phyloP scores from a whole-genome alignment of 2,113 vertebrate species.

The Willisornis vidua region DNA sequence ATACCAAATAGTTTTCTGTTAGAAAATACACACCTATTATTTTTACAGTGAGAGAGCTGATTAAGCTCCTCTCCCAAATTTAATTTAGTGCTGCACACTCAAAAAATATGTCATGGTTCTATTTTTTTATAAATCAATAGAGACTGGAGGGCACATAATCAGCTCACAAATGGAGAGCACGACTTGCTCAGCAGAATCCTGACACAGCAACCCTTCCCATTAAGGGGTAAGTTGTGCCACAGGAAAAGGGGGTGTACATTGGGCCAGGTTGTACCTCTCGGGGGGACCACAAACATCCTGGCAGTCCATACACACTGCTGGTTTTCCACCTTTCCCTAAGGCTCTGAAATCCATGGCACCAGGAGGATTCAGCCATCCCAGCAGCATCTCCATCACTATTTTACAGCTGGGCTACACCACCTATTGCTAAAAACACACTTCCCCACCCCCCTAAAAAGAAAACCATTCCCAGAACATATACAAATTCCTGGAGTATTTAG shows the following conservation, averaged over 20 bases:
- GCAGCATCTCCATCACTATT: neutral
- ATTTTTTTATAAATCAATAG: neutral
- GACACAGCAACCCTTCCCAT: neutral
- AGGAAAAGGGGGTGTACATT: neutral
- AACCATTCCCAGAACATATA: neutral
- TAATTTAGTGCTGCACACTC: neutral
- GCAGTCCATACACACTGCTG: accelerated
- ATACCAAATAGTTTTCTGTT: neutral
- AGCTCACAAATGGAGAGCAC: neutral
- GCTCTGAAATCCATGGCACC: neutral
- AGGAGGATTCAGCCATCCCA: neutral
- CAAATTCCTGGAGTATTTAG: neutral
- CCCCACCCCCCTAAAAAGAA: accelerated
- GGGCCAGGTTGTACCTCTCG: neutral
- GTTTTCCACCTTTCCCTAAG: neutral
- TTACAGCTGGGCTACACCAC: neutral
- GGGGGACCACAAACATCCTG: neutral
- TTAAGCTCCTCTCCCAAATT: neutral
- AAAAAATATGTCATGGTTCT: neutral
- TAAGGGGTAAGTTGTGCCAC: neutral
- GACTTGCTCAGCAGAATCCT: neutral
- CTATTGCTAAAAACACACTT: neutral
- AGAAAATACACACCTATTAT: neutral
- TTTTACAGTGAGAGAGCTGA: neutral
- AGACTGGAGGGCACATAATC: neutral